A percentile compares a stretch with the other conserved stretches of the same genome.
Evolutionary conservation across 1,140 invertebrate species (phyloP).

Genomic region (Octopus bimaculoides): DNA sequence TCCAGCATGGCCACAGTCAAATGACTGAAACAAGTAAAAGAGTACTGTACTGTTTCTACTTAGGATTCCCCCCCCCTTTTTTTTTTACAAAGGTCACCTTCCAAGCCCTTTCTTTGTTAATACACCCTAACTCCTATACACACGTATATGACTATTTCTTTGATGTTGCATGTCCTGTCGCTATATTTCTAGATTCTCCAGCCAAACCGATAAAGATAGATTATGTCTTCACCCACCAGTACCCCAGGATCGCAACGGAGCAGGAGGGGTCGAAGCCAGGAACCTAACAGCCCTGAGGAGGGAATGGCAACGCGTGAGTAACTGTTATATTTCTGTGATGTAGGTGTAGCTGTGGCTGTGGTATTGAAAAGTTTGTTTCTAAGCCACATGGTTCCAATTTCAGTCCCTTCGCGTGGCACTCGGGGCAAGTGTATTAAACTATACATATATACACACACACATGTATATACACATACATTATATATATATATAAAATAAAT

Average conservation of each 20-base stretch:
- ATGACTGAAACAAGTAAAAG: too few species aligned
- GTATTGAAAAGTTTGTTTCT: neutral
- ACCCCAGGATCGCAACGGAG: neutral
- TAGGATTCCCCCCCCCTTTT: too few species aligned
- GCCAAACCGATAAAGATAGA: neutral
- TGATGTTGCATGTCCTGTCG: neutral
- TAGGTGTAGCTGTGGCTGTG: neutral
- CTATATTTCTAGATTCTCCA: neutral
- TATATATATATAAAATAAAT: too few species aligned
- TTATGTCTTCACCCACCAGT: constrained; percentile 14
- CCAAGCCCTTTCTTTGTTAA: neutral
- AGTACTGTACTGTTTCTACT: too few species aligned
- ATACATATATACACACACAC: neutral
- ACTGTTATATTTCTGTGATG: neutral
- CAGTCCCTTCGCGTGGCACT: neutral
- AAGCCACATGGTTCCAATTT: neutral
- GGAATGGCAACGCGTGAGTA: neutral
- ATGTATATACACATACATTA: neutral
- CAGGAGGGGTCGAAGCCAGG: neutral
- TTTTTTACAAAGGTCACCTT: neutral
- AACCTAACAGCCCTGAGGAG: neutral
- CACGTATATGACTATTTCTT: neutral
- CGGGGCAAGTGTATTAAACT: neutral
- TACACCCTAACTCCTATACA: neutral
- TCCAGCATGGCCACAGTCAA: too few species aligned